Evolutionary conservation across 2,797 vertebrate genomes (phyloP), one percentile per base, ranked within the genome.

Genomic region (Ciconia nigra): DNA sequence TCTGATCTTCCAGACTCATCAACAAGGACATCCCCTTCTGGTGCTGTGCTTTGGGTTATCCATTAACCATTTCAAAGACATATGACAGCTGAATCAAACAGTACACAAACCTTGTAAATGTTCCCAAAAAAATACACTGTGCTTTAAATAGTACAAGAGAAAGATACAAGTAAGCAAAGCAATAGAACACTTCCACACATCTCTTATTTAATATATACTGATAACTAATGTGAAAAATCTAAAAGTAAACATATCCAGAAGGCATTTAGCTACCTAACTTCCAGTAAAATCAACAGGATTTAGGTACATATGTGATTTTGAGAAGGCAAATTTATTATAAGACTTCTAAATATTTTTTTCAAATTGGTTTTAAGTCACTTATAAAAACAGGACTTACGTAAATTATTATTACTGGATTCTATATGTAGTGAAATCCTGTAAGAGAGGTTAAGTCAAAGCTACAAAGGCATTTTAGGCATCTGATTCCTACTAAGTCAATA

Each of bases 341-440:
- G 31, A 15, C 33, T n/a, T 39, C 39, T 76, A 47, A 74, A 13
- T 58, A 8, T 37, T 31, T 73, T 55, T 81, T 87, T 63, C 15
- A 39, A 42, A 73, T 35, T 55, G 9, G 13, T 10, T 80, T 58
- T 62, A 49, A 83, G 35, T 44, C 51, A 41, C 25, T n/a, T 59
- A 28, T 5, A 70, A 67, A 62, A 83, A 21, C 42, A 77, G 24
- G 22, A 41, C 24, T 81, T 54, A 13, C n/a, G 13, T 67, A 61
- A 51, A 79, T 9, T 39, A 10, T 39, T 66, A 39, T 29, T 33
- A 49, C 17, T 20, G 8, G 7, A 44, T 37, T 63, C 16, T 55
- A 2, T 29, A 46, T 5, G 44, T 69, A 95, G 83, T 67, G 47
- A 97, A 97, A 95, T 85, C 49, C 81, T 87, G 77, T 70, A 94